Conservation (phyloP, 2,113 vertebrate genomes). For the Heterotilapia buettikoferi region DNA sequence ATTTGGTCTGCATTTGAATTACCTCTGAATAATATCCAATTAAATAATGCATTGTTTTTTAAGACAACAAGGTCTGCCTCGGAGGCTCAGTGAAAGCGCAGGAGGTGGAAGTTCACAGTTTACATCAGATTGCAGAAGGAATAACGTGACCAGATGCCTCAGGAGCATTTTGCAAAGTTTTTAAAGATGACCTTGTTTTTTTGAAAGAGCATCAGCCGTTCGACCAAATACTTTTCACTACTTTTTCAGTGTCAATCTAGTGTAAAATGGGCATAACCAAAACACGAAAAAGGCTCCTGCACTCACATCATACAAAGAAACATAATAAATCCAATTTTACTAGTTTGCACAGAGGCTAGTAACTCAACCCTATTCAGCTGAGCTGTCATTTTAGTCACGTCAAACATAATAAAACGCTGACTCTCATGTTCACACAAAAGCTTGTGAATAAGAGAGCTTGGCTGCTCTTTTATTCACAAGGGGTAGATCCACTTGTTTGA, state of each 20-base stretch:
- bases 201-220: background rate
- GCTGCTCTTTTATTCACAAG: background rate
- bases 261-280: background rate
- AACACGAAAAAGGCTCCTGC: background rate
- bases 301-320: background rate
- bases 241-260: background rate
- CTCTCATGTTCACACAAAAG: background rate
- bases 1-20: conserved; percentile 55
- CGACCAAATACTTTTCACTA: background rate
- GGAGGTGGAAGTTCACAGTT: conserved; percentile 1
- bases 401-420: background rate
- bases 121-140: background rate
- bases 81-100: conserved; percentile 11
- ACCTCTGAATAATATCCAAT: conserved; percentile 61
- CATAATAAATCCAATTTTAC: background rate
- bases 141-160: conserved; percentile 5
- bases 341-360: background rate
- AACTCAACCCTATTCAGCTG: background rate
- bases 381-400: background rate
- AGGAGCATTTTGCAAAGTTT: background rate
- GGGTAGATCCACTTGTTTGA: background rate
- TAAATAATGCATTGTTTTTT: conserved; percentile 63
- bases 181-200: background rate
- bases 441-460: background rate
- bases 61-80: conserved; percentile 37